These are phyloP conservation scores for Anastatus disparis DNA, from an alignment of 1,140 invertebrate species.

Conservation along the genomic window DNA sequence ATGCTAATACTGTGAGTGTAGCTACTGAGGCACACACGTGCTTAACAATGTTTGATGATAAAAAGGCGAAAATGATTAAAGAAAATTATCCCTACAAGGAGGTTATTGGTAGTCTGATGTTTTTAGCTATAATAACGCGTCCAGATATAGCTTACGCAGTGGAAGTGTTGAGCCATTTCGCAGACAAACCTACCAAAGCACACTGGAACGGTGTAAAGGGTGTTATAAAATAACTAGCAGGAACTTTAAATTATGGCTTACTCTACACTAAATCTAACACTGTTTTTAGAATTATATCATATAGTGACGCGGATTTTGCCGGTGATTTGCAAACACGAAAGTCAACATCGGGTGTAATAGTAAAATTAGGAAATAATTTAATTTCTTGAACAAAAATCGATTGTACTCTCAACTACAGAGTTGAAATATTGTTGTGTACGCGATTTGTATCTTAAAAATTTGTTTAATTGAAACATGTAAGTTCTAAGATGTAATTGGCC, in stretches of 20 bases:
- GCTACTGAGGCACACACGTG: no score
- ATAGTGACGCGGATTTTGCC: no score
- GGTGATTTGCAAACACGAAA: no score
- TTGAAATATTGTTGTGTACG: no score
- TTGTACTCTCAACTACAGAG: slow-evolving; percentile 33
- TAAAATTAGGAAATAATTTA: slow-evolving; percentile 22
- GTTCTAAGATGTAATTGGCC: no score
- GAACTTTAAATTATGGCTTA: slow-evolving; percentile 35
- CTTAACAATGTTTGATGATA: not conserved
- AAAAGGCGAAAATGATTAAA: slow-evolving; percentile 25
- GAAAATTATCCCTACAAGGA: slow-evolving; percentile 49
- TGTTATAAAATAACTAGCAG: slow-evolving; percentile 51
- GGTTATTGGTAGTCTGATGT: slow-evolving; percentile 56
- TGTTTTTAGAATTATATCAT: no score
- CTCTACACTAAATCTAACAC: not conserved
- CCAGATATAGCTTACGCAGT: slow-evolving; percentile 59
- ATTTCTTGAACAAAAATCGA: slow-evolving; percentile 48
- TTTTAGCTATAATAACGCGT: slow-evolving; percentile 52
- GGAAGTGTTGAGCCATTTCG: slow-evolving; percentile 48
- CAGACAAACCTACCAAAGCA: slow-evolving; percentile 40
- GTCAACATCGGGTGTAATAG: slow-evolving; percentile 42
- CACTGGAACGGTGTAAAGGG: slow-evolving; percentile 50
- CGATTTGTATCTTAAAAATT: no score
- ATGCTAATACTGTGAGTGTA: no score
- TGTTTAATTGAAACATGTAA: no score